These are phyloP conservation scores for Conopomorpha cramerella DNA, from an alignment of 1,140 invertebrate species.

Conservation along the genomic window DNA sequence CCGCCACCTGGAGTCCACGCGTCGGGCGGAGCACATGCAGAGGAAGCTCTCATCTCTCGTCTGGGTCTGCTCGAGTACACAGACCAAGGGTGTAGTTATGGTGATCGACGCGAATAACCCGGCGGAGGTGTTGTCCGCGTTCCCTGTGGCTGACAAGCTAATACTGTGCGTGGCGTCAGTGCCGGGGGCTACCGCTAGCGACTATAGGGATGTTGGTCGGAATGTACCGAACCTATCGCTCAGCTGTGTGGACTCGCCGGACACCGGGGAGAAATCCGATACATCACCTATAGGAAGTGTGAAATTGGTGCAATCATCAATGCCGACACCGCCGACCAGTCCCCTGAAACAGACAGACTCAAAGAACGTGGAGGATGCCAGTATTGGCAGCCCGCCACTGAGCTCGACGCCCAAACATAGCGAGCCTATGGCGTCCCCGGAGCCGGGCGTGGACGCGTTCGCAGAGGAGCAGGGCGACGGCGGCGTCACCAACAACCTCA, in stretches of 20 bases:
- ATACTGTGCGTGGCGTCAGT: conserved; percentile 94
- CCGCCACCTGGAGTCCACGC: conserved; percentile 67
- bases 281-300: too few relatives aligned
- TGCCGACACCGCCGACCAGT: conserved; percentile 31
- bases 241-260: too few relatives aligned
- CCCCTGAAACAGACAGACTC: too few relatives aligned
- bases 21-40: conserved; percentile 50
- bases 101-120: conserved; percentile 97
- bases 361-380: conserved; percentile 29
- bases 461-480: conserved; percentile 28
- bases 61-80: conserved; percentile 97
- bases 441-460: conserved; percentile 40
- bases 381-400: conserved; percentile 35
- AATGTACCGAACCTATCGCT: too few relatives aligned
- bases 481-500: conserved; percentile 14
- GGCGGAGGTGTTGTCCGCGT: conserved; percentile 91
- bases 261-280: too few relatives aligned
- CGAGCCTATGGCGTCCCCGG: conserved; percentile 22
- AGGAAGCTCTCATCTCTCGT: conserved; percentile 87
- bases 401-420: conserved; percentile 38
- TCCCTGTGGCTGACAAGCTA: conserved; percentile 92
- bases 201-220: too few relatives aligned
- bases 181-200: conserved; percentile 77
- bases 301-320: conserved; percentile 28
- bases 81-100: conserved; percentile 88